Evolutionary conservation across 2,888 invertebrate species (phyloP), one percentile per base, ranked within the genome.

Genomic region (Pyrrhia umbra): DNA sequence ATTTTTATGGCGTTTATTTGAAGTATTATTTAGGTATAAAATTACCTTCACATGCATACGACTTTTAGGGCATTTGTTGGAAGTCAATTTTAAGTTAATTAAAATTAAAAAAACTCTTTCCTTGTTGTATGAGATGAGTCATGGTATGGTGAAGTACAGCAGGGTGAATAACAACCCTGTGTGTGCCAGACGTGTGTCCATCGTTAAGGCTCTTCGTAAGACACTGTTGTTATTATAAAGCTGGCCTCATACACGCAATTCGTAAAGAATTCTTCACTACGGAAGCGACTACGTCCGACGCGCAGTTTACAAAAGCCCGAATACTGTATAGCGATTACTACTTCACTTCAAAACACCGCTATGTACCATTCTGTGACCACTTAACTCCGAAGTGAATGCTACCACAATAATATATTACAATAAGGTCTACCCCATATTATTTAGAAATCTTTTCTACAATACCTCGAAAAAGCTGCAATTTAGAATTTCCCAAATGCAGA

Each of bases 361-460:
- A 27, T 43, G 9, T 27, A 6, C 40, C 34, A 34, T 6, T 30
- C 30, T 2, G 15, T 10, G 68, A 45, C 57, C 59, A 46, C 27
- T 66, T 60, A 77, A 71, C 62, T 68, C 77, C 75, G 37, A 64
- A 68, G 74, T 82, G 72, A 86, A 91, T 88, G 91, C 91, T 89
- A 90, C 91, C 88, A 90, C 90, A 90, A 90, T 88, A 90, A 91
- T 86, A 76, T 59, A 62, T 68, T 63, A 73, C 25, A 62, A 51
- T 72, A 56, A 65, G 54, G 77, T 79, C 84, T 77, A 83, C 82
- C 83, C 84, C 80, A 79, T 69, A 77, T 66, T 43, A 58, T 50
- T 66, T 68, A 46, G 71, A 43, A 20, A 68, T 39, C 60, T 51
- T 62, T 59, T 34, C 64, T 46, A 51, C 61, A 40, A 68, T 21